Base-by-base conservation (phyloP, 1,140 invertebrate genomes). In the Pseudomyrmex dendroicus region DNA sequence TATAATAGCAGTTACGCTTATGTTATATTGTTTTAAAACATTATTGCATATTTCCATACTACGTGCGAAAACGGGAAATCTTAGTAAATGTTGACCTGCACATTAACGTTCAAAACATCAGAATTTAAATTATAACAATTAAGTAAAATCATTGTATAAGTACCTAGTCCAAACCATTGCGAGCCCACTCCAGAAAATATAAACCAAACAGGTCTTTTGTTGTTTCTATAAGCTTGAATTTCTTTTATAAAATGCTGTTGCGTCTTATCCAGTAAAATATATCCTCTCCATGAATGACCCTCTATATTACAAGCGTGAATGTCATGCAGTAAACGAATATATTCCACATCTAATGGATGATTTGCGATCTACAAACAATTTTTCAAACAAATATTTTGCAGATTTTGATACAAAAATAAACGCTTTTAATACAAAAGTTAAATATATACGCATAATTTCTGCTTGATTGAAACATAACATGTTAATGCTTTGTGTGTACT, bases 31-130 rank as follows among this genome's bases (percentile, higher is more conserved):
- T 92, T 99, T 96, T 83, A 98, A 91, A 20, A 95, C 96, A 90
- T 98, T 97, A 73, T 98, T 96, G 92, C 97, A 98, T 2, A 96
- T 96, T 67, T 95, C 95, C 4, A 96, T 96, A 89, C 98, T 96
- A 12, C 95, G 94, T n/a, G 96, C 96, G 92, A 98, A 61, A 3
- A 12, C 57, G 0, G 20, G 7, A 61, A 61, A 61, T 61, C 20
- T 22, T 12, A 61, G 4, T 22, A 61, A 22, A 20, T 61, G 10
- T 61, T 10, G 17, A 61, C 57, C 57, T 61, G 57, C 35, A 35
- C 5, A 35, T 22, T 25, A 61, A 12, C 25, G 9, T 61, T 61
- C 0, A 35, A 35, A 35, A 35, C 35, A 35, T 35, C 35, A 35
- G 5, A 35, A 35, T 35, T 35, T 35, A 5, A 7, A 35, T 35